phyloP scores from a whole-genome alignment of 2,113 vertebrate species.

The Macroglossus sobrinus region DNA sequence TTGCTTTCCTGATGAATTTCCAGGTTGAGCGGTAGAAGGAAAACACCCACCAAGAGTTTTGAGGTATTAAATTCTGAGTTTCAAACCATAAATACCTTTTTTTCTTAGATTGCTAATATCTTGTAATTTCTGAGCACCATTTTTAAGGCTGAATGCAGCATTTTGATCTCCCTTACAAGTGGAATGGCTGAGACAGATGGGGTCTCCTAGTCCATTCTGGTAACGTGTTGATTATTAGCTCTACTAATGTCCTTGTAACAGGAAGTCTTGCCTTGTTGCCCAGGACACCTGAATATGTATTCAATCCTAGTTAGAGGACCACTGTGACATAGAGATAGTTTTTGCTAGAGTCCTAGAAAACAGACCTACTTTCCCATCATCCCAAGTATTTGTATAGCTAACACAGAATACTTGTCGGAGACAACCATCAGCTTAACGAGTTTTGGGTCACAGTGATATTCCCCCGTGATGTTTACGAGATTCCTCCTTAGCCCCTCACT shows the following conservation, averaged over 20 bases:
- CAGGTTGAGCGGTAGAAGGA: not conserved
- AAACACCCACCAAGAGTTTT: not conserved
- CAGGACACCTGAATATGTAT: not conserved
- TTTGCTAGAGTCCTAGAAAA: not conserved
- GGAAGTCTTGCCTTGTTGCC: not conserved
- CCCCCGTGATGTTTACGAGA: not conserved
- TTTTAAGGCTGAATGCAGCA: not conserved
- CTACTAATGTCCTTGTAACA: not conserved
- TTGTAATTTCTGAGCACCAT: not conserved
- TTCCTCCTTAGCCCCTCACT: not conserved
- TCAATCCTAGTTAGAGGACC: not conserved
- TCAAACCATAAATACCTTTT: not conserved
- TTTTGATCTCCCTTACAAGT: constrained; percentile 6
- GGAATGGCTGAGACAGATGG: not conserved
- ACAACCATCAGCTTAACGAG: not conserved
- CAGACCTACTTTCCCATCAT: not conserved
- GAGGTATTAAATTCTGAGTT: not conserved
- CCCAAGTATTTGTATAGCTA: not conserved
- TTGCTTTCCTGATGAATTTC: not conserved
- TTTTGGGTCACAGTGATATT: not conserved
- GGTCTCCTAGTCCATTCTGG: not conserved
- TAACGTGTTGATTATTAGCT: not conserved
- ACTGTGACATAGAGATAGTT: not conserved
- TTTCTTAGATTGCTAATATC: not conserved
- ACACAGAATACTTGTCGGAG: not conserved